Percentiles rank a stretch among this genome's conserved stretches.
These are phyloP conservation scores for Garrulus glandarius DNA, from an alignment of 2,797 vertebrate species.

Conservation along the genomic window DNA sequence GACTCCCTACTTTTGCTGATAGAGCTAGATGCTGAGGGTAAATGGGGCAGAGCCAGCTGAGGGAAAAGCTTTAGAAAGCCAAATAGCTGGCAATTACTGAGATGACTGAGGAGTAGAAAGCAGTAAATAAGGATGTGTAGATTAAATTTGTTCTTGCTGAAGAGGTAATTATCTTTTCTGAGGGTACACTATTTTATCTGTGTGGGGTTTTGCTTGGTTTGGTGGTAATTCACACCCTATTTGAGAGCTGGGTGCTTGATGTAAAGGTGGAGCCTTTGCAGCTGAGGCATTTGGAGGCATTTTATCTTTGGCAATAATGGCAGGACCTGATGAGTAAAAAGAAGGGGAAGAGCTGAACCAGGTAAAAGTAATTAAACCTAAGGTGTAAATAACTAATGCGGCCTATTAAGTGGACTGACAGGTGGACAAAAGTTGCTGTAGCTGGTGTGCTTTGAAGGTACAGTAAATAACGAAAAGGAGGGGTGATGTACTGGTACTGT, in stretches of 20 bases:
- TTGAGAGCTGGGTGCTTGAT: background rate
- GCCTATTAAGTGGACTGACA: background rate
- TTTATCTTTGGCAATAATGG: background rate
- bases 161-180: background rate
- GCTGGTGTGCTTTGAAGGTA: background rate
- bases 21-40: background rate
- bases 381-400: background rate
- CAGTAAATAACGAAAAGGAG: background rate
- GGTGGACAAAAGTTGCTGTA: background rate
- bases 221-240: background rate
- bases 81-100: background rate
- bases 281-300: background rate
- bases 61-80: background rate
- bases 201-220: background rate
- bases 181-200: background rate
- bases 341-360: background rate
- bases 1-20: background rate
- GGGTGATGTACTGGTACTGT: background rate
- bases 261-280: background rate
- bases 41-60: background rate
- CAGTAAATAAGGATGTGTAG: background rate
- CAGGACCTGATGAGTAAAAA: background rate
- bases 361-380: background rate
- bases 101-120: background rate
- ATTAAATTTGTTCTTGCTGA: background rate